Percentiles rank a stretch among this genome's conserved stretches.
Conservation (phyloP, 2,113 vertebrate genomes). For the Lontra canadensis region DNA sequence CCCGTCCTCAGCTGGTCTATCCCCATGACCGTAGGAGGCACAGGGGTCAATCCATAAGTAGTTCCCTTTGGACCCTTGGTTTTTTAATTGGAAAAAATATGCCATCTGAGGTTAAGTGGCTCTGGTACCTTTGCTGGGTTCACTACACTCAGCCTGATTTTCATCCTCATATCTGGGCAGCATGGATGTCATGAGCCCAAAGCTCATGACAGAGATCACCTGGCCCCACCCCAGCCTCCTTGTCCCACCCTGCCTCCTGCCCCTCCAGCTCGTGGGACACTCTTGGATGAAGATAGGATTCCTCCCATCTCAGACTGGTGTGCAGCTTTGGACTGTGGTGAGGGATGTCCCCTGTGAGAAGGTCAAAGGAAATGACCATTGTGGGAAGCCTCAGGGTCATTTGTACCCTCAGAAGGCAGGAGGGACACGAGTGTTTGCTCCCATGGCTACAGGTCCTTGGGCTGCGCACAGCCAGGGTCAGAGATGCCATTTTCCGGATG, state of each 20-base stretch:
- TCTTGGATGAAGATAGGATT: not conserved
- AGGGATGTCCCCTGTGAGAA: not conserved
- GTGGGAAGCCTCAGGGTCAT: too few species aligned
- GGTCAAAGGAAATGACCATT: not conserved
- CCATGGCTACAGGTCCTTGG: not conserved
- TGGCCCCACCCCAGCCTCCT: not conserved
- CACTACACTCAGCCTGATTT: not conserved
- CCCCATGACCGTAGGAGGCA: rapidly evolving
- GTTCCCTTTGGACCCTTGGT: rapidly evolving
- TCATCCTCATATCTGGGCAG: rapidly evolving
- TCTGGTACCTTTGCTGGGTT: not conserved
- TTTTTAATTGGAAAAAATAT: not conserved
- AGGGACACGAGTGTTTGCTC: not conserved
- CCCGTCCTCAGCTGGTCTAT: rapidly evolving
- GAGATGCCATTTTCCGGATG: not conserved
- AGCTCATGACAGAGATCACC: not conserved
- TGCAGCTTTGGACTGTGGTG: not conserved
- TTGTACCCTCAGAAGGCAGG: not conserved
- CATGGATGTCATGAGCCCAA: not conserved
- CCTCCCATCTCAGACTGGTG: rapidly evolving
- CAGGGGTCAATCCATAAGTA: rapidly evolving
- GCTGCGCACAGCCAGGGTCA: not conserved
- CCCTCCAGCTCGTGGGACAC: not conserved
- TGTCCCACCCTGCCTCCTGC: not conserved
- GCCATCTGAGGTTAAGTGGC: rapidly evolving